phyloP scores from a whole-genome alignment of 2,797 vertebrate species.

The Mico argentatus region DNA sequence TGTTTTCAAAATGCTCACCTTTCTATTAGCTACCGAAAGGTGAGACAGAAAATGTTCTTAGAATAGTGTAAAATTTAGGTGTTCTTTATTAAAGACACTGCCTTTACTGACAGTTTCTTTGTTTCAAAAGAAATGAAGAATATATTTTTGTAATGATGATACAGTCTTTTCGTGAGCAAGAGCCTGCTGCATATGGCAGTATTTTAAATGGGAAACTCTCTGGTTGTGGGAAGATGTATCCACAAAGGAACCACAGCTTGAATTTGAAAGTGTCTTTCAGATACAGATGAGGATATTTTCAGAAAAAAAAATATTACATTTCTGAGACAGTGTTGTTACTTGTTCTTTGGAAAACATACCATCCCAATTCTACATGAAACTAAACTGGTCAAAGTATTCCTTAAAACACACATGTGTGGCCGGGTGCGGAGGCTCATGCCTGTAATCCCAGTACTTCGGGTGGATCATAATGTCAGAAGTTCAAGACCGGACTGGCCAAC shows the following conservation, averaged over 20 bases:
- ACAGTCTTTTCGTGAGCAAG: neutral
- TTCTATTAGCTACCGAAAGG: neutral
- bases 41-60: neutral
- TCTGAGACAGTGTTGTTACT: neutral
- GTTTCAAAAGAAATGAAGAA: neutral
- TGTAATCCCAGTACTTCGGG: no score
- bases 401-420: neutral
- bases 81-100: neutral
- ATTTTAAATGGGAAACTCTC: neutral
- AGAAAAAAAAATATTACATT: neutral
- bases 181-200: neutral
- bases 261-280: conserved; percentile 26
- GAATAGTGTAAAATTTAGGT: neutral
- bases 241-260: neutral
- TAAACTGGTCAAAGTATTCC: neutral
- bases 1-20: neutral
- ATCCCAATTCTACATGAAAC: neutral
- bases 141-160: neutral
- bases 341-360: neutral
- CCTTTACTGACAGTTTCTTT: neutral
- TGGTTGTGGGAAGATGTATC: neutral
- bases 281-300: neutral
- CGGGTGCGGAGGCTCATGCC: no score
- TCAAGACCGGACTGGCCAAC: no score
- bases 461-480: no score